phyloP scores from a whole-genome alignment of 2,888 invertebrate species.

The Physocephala rufipes region DNA sequence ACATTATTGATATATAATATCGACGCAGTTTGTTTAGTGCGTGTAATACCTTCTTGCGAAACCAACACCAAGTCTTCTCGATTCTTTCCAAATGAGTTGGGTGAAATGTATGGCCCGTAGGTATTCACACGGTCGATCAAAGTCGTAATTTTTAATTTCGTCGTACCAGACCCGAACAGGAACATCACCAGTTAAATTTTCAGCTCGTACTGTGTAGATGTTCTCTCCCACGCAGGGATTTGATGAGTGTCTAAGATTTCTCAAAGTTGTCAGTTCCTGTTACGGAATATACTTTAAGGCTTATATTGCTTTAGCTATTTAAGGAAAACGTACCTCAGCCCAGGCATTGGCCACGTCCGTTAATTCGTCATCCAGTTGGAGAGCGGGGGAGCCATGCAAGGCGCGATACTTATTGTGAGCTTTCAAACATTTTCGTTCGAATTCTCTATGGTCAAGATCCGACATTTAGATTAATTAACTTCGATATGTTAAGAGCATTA shows the following conservation, averaged over 20 bases:
- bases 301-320: background rate
- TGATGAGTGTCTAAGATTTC: conserved; percentile 73
- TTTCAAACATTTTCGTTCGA: conserved; percentile 34
- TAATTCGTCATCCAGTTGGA: background rate
- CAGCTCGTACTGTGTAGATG: conserved; percentile 75
- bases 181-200: conserved; percentile 62
- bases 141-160: conserved; percentile 75
- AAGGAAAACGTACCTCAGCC: background rate
- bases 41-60: conserved; percentile 36
- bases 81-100: conserved; percentile 81
- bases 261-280: background rate
- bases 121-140: conserved; percentile 71
- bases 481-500: too few relatives aligned
- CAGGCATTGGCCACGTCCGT: background rate
- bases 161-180: conserved; percentile 83
- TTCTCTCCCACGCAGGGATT: conserved; percentile 84
- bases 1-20: background rate
- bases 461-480: background rate
- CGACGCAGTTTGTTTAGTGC: background rate
- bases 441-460: background rate
- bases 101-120: conserved; percentile 80
- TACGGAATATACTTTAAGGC: background rate
- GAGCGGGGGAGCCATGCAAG: conserved; percentile 1
- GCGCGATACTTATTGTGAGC: conserved; percentile 70
- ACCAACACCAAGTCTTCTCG: conserved; percentile 72